phyloP scores from a whole-genome alignment of 2,113 vertebrate genomes.

The Scomber scombrus region DNA sequence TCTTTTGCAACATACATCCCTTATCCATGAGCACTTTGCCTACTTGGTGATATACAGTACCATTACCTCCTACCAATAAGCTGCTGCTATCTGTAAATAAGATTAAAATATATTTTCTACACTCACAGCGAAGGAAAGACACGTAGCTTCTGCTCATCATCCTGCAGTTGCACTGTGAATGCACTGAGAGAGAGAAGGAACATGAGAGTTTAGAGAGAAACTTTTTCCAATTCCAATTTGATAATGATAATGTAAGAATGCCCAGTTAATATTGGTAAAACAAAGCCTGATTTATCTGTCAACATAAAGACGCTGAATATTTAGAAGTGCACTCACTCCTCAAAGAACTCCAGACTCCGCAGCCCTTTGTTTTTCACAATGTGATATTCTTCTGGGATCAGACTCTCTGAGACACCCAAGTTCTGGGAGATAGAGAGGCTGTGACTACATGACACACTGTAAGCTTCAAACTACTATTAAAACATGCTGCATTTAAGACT shows the following conservation, averaged over 20 bases:
- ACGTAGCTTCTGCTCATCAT: constrained; percentile 86
- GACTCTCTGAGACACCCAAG: constrained; percentile 74
- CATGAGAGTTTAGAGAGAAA: neutral
- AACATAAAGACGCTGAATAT: neutral
- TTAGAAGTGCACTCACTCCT: constrained; percentile 85
- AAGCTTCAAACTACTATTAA: too few species aligned
- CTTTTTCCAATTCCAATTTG: neutral
- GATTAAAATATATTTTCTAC: neutral
- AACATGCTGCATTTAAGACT: neutral
- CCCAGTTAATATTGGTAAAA: neutral
- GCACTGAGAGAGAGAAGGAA: constrained; percentile 81
- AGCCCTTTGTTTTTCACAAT: constrained; percentile 89
- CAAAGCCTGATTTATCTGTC: neutral
- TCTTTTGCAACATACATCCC: neutral
- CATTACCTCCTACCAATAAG: neutral
- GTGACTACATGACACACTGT: neutral
- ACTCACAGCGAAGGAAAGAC: constrained; percentile 92
- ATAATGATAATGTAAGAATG: neutral
- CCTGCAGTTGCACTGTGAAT: constrained; percentile 90
- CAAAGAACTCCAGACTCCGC: constrained; percentile 86
- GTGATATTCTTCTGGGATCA: constrained; percentile 92
- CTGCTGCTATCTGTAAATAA: neutral
- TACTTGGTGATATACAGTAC: neutral
- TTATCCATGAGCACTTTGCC: neutral
- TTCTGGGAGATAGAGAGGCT: constrained; percentile 65